Evolutionary conservation across 2,888 invertebrate genomes (phyloP).

Genomic region (Balanococcus diminutus): DNA sequence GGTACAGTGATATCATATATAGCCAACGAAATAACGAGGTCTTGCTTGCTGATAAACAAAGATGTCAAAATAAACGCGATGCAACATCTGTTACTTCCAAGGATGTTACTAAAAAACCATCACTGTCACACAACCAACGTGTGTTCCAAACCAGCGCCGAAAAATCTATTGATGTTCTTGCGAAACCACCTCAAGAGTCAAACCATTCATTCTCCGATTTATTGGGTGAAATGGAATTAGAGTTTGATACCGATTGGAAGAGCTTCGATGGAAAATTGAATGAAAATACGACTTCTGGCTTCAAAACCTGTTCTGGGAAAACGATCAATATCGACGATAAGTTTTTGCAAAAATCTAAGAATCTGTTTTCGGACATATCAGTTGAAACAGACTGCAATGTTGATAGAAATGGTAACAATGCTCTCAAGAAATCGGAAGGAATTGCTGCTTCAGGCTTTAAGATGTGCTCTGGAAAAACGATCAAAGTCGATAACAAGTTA

Average conservation of each 20-base stretch:
- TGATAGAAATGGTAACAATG: no score
- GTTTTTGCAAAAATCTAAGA: neutral
- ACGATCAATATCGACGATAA: neutral
- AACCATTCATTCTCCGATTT: constrained; percentile 11
- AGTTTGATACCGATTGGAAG: no score
- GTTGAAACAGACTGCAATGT: no score
- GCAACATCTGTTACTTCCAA: no score
- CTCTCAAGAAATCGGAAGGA: no score
- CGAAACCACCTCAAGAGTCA: neutral
- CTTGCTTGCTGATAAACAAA: neutral
- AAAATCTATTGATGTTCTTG: constrained; percentile 36
- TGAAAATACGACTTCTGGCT: neutral
- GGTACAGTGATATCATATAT: neutral
- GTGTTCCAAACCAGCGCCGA: constrained; percentile 48
- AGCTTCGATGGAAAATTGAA: no score
- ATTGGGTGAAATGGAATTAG: neutral
- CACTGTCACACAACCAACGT: neutral
- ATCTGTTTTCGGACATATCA: neutral
- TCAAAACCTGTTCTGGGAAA: constrained; percentile 19
- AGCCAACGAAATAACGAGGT: neutral
- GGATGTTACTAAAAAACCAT: neutral
- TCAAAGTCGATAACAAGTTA: no score
- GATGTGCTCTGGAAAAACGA: no score
- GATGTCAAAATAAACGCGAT: neutral
- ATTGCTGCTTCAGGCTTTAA: no score